phyloP scores from a whole-genome alignment of 2,888 invertebrate genomes.

The Mesorhabditis spiculigera region DNA sequence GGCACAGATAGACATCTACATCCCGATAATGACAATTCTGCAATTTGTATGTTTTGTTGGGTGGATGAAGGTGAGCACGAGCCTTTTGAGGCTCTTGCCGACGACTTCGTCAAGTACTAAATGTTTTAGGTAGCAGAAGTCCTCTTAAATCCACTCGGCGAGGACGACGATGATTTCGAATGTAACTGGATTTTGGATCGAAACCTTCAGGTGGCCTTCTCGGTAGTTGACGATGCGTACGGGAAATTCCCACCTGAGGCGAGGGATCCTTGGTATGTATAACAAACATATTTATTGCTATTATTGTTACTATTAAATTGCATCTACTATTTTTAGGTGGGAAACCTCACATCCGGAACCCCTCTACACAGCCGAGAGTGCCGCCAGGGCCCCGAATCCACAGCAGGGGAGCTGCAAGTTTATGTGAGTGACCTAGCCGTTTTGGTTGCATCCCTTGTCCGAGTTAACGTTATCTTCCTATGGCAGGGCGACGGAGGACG shows the following conservation, averaged over 20 bases:
- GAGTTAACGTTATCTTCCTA: background rate
- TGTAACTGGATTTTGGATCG: slow-evolving; percentile 52
- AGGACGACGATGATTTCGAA: slow-evolving; percentile 54
- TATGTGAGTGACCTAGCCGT: background rate
- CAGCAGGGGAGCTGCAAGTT: slow-evolving; percentile 45
- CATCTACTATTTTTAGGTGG: slow-evolving; percentile 35
- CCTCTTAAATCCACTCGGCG: slow-evolving; percentile 47
- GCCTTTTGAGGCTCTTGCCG: slow-evolving; percentile 17
- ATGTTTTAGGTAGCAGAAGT: slow-evolving; percentile 41
- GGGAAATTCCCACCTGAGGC: slow-evolving; percentile 40
- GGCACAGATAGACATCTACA: slow-evolving; percentile 44
- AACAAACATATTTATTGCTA: background rate
- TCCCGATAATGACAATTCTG: slow-evolving; percentile 53
- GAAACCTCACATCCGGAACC: slow-evolving; percentile 44
- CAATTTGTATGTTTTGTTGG: slow-evolving; percentile 54
- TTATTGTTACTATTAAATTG: background rate
- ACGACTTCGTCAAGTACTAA: background rate
- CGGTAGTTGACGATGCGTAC: slow-evolving; percentile 49
- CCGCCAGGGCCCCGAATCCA: slow-evolving; percentile 47
- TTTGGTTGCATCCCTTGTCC: slow-evolving; percentile 8
- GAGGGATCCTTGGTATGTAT: slow-evolving; percentile 27
- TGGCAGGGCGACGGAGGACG: slow-evolving; percentile 28
- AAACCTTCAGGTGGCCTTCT: slow-evolving; percentile 48
- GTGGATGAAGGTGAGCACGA: slow-evolving; percentile 48
- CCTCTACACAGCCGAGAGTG: slow-evolving; percentile 50